These are phyloP conservation scores for Drosophila anomelani DNA, from an alignment of 2,888 invertebrate genomes.

Conservation along the genomic window DNA sequence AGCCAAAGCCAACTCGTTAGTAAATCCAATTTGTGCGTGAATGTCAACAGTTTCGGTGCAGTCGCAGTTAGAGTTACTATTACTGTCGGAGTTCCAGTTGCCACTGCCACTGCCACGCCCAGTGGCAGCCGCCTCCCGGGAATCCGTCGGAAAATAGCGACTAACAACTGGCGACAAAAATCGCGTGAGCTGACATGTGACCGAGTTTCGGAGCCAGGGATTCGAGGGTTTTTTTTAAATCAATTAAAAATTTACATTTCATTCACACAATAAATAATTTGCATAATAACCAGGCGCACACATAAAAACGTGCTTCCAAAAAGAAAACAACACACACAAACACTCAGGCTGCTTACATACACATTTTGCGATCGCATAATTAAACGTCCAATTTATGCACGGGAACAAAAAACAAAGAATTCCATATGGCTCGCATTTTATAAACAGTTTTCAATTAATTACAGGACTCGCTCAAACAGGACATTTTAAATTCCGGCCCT, in stretches of 20 bases:
- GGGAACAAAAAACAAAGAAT: conserved; percentile 19
- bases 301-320: conserved; percentile 23
- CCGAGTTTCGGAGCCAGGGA: conserved; percentile 47
- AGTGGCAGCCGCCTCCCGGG: not conserved
- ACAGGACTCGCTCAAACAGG: conserved; percentile 38
- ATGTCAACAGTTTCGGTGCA: conserved; percentile 69
- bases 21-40: conserved; percentile 78
- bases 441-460: conserved; percentile 67
- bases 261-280: conserved; percentile 71
- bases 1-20: conserved; percentile 60
- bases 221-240: conserved; percentile 41
- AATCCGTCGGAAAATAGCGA: conserved; percentile 5
- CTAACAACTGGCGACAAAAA: conserved; percentile 36
- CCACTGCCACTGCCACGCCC: conserved; percentile 30
- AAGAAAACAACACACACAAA: not conserved
- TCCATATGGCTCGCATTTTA: conserved; percentile 31
- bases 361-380: conserved; percentile 29
- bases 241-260: conserved; percentile 77
- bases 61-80: conserved; percentile 44
- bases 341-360: conserved; percentile 1
- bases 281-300: conserved; percentile 58
- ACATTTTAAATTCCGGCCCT: conserved; percentile 35
- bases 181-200: conserved; percentile 57
- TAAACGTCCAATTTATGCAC: conserved; percentile 42
- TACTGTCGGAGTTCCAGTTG: conserved; percentile 27